Conservation (phyloP, 2,113 vertebrate species). For the Entelurus aequoreus region DNA sequence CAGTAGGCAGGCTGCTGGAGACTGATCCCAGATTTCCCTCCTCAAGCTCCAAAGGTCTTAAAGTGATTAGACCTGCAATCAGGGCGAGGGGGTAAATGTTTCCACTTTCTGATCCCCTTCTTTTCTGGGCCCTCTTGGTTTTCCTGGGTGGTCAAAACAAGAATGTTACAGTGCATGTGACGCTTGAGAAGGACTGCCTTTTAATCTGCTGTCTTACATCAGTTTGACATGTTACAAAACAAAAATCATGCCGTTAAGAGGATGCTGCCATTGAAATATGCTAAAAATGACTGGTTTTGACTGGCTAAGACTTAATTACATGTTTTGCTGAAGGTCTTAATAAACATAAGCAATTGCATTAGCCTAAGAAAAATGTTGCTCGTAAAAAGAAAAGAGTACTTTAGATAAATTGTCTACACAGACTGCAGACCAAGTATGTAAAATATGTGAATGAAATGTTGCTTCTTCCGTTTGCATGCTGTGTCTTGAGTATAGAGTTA, state of each 20-base stretch:
- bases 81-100: constrained; percentile 52
- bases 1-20: constrained; percentile 44
- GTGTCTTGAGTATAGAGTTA: constrained; percentile 7
- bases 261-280: background rate
- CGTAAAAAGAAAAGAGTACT: constrained; percentile 5
- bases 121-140: constrained; percentile 38
- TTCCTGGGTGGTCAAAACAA: constrained; percentile 55
- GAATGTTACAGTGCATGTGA: constrained; percentile 7
- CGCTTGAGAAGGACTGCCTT: background rate
- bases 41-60: constrained; percentile 53
- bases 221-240: background rate
- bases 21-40: constrained; percentile 63
- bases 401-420: constrained; percentile 4
- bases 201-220: constrained; percentile 8
- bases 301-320: constrained; percentile 4
- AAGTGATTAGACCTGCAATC: constrained; percentile 66
- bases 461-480: constrained; percentile 1
- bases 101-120: constrained; percentile 46
- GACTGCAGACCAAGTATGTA: background rate
- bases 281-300: constrained; percentile 3
- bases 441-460: constrained; percentile 5
- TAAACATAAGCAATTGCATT: constrained; percentile 1
- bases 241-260: background rate
- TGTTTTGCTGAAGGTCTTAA: constrained; percentile 11
- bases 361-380: constrained; percentile 6